Evolutionary conservation across 2,797 vertebrate species (phyloP).

Genomic region (Anguilla pacifica): DNA sequence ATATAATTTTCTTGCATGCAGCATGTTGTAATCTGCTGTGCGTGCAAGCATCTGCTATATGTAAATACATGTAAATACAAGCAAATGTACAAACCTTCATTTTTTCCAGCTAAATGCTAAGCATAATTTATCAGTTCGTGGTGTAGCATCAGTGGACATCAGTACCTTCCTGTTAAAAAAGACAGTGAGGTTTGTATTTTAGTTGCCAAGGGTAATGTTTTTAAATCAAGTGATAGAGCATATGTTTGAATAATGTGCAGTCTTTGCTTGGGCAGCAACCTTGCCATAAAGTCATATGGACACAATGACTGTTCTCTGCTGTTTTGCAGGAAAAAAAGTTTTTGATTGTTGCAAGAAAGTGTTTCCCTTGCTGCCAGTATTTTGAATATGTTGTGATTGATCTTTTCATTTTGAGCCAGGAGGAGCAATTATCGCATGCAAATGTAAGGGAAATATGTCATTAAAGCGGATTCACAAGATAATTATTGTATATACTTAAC

Average conservation of each 20-base stretch:
- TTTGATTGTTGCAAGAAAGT: slow-evolving; percentile 38
- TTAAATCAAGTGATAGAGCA: neutral
- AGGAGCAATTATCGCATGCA: slow-evolving; percentile 50
- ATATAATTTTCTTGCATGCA: neutral
- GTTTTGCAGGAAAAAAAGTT: slow-evolving; percentile 46
- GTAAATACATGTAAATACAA: neutral
- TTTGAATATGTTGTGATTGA: slow-evolving; percentile 39
- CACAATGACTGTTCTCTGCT: slow-evolving; percentile 37
- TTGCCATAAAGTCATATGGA: slow-evolving; percentile 42
- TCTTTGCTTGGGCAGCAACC: slow-evolving; percentile 32
- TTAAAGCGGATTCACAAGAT: slow-evolving; percentile 40
- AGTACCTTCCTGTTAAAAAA: neutral
- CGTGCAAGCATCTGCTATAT: neutral
- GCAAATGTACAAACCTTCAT: neutral
- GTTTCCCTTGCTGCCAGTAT: slow-evolving; percentile 34
- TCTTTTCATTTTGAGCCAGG: slow-evolving; percentile 43
- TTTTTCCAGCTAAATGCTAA: neutral
- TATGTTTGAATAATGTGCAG: neutral
- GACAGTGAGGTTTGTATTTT: neutral
- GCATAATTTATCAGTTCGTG: neutral
- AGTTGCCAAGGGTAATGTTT: neutral
- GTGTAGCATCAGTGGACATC: neutral
- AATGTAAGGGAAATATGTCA: slow-evolving; percentile 42
- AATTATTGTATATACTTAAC: slow-evolving; percentile 33
- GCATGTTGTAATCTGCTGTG: neutral